phyloP scores from a whole-genome alignment of 2,113 vertebrate species.

The Oryzias woworae region DNA sequence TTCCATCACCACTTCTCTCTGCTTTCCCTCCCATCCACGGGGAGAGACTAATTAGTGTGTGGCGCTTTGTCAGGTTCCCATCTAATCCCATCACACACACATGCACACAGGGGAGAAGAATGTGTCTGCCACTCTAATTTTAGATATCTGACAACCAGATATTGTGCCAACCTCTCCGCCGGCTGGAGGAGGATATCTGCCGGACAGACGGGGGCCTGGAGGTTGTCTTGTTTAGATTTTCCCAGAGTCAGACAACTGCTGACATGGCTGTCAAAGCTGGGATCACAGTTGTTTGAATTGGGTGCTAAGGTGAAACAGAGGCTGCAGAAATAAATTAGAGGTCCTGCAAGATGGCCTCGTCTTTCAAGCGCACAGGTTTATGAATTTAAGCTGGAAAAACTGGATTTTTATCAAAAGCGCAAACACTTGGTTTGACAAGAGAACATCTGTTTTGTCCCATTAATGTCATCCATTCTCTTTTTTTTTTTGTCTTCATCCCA shows the following conservation, averaged over 20 bases:
- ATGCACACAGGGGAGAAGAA: conserved; percentile 47
- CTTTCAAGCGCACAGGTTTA: too few species aligned
- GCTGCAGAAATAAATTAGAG: too few species aligned
- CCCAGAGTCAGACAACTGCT: not conserved
- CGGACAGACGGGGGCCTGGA: conserved; percentile 38
- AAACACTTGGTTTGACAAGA: too few species aligned
- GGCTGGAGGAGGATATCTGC: conserved; percentile 34
- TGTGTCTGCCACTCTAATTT: conserved; percentile 64
- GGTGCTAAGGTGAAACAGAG: not conserved
- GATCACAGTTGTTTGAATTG: not conserved
- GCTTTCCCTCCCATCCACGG: conserved; percentile 42
- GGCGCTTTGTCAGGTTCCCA: conserved; percentile 58
- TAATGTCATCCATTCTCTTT: too few species aligned
- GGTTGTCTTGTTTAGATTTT: not conserved
- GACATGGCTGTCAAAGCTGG: not conserved
- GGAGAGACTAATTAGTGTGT: conserved; percentile 64
- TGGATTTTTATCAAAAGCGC: too few species aligned
- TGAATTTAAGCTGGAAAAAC: too few species aligned
- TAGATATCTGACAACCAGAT: conserved; percentile 55
- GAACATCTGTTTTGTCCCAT: too few species aligned
- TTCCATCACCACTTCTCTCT: conserved; percentile 46
- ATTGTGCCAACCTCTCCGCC: conserved; percentile 41
- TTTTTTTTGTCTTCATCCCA: conserved; percentile 45
- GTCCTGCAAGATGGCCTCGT: too few species aligned
- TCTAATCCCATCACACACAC: conserved; percentile 50